A percentile compares a stretch with the other conserved stretches of the same genome.
These are phyloP conservation scores for Masnerella sp. DNA, from an alignment of 2,888 invertebrate species.

Conservation along the genomic window DNA sequence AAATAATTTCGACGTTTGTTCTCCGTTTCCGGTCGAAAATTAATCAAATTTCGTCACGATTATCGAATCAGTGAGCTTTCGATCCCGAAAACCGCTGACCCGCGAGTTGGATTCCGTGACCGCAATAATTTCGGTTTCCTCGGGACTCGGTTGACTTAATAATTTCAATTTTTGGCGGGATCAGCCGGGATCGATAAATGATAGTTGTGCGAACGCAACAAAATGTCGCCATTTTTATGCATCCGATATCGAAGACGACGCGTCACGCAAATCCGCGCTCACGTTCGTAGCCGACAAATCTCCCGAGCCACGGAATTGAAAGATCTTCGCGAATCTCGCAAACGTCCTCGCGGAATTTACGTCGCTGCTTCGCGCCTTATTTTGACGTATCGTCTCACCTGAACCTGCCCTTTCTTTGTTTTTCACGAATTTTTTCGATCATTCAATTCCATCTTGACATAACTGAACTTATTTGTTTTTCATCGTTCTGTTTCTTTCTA, in stretches of 20 bases:
- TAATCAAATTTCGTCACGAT: too few species aligned
- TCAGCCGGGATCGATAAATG: slow-evolving; percentile 46
- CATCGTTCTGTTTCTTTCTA: too few species aligned
- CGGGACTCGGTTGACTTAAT: slow-evolving; percentile 12
- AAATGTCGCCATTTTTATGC: slow-evolving; percentile 50
- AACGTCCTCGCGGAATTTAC: slow-evolving; percentile 32
- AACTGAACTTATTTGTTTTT: too few species aligned
- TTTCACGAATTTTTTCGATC: too few species aligned
- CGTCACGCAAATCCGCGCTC: slow-evolving; percentile 42
- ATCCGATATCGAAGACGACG: slow-evolving; percentile 39
- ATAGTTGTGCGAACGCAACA: slow-evolving; percentile 29
- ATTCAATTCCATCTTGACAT: too few species aligned
- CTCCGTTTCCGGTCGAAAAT: too few species aligned
- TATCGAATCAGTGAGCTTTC: too few species aligned
- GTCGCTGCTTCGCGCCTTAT: slow-evolving; percentile 18
- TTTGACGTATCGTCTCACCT: slow-evolving; percentile 33
- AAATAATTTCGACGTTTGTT: not conserved
- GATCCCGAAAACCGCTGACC: slow-evolving; percentile 1
- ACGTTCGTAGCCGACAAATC: slow-evolving; percentile 32
- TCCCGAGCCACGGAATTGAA: slow-evolving; percentile 40
- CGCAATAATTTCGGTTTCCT: slow-evolving; percentile 25
- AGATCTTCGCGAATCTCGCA: slow-evolving; percentile 35
- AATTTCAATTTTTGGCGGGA: slow-evolving; percentile 41
- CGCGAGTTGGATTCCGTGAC: not conserved
- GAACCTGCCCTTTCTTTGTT: slow-evolving; percentile 16